Conservation (phyloP, 1,140 invertebrate species). For the Hirudo medicinalis region DNA sequence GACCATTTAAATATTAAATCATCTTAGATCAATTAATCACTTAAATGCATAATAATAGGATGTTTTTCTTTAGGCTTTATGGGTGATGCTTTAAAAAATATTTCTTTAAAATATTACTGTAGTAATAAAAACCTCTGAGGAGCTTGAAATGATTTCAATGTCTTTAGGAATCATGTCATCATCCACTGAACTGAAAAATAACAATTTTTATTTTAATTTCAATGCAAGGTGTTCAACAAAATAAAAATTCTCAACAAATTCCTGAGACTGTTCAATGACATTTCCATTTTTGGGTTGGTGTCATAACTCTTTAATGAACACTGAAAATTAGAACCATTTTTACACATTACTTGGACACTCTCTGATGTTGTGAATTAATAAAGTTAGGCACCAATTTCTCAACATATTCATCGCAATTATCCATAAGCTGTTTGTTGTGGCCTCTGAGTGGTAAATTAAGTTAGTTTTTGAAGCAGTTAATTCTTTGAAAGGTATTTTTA, state of each 20-base stretch:
- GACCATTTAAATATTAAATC: no score
- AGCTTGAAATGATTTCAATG: constrained; percentile 3
- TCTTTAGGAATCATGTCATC: neutral
- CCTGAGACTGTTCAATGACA: neutral
- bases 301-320: no score
- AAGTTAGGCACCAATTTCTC: constrained; percentile 19
- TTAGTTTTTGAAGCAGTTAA: no score
- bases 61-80: no score
- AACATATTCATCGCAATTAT: constrained; percentile 42
- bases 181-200: constrained; percentile 4
- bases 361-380: no score
- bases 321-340: neutral
- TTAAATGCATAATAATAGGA: no score
- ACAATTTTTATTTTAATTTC: neutral
- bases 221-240: neutral
- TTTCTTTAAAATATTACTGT: no score
- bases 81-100: no score
- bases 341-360: neutral
- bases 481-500: no score
- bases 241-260: neutral
- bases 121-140: no score
- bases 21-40: no score
- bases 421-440: constrained; percentile 41
- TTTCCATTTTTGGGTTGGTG: no score
- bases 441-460: constrained; percentile 28